A percentile compares a stretch with the other conserved stretches of the same genome.
phyloP scores from a whole-genome alignment of 2,113 vertebrate species.

The Boulengeromyrus knoepffleri region DNA sequence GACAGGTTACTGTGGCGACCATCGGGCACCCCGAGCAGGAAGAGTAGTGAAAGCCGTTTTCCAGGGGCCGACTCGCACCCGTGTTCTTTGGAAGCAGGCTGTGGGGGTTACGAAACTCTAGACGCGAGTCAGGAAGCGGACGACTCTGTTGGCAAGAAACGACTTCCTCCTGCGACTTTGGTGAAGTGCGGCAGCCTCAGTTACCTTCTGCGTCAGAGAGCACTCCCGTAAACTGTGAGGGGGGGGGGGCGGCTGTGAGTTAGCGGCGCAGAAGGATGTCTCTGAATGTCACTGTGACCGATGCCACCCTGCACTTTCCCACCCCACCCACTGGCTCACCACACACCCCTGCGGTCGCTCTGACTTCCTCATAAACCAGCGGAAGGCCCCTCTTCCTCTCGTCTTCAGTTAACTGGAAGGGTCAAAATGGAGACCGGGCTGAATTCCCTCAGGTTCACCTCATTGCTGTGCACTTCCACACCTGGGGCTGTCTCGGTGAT shows the following conservation, averaged over 20 bases:
- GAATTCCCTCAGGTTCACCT: neutral
- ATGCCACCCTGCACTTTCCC: neutral
- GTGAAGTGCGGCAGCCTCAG: neutral
- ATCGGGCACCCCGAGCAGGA: neutral
- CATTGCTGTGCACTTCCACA: neutral
- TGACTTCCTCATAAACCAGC: neutral
- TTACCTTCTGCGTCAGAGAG: neutral
- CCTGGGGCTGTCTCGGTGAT: neutral
- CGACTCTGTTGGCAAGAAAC: neutral
- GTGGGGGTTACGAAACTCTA: slow-evolving; percentile 5
- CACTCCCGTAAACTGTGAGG: neutral
- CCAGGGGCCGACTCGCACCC: neutral
- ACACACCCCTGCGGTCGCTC: neutral
- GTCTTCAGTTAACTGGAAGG: neutral
- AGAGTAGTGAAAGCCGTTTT: slow-evolving; percentile 20
- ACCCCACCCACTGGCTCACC: no score
- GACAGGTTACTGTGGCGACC: neutral
- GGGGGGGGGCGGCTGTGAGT: neutral
- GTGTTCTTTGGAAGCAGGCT: slow-evolving; percentile 2
- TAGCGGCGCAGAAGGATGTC: neutral
- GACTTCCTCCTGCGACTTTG: neutral
- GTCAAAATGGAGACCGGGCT: neutral
- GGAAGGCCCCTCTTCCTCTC: neutral
- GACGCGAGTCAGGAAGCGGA: neutral
- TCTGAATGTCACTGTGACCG: neutral